phyloP scores from a whole-genome alignment of 2,797 vertebrate genomes.

The Galagoides demidoff region DNA sequence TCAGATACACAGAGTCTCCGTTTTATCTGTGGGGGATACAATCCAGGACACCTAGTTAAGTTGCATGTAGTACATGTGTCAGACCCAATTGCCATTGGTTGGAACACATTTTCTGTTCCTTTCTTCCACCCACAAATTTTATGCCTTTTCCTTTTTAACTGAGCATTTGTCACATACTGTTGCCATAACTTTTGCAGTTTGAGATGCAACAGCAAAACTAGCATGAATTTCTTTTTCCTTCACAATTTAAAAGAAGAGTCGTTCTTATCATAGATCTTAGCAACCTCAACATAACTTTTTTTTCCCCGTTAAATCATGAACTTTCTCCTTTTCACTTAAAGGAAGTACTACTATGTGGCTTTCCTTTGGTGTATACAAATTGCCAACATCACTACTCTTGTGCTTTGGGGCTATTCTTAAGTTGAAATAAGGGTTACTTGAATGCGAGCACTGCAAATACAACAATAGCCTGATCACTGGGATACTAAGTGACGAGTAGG shows the following conservation, averaged over 20 bases:
- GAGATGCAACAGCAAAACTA: not conserved
- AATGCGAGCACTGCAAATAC: not conserved
- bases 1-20: not conserved
- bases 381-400: not conserved
- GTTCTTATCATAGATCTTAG: not conserved
- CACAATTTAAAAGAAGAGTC: not conserved
- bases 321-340: not conserved
- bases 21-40: not conserved
- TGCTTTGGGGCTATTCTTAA: not conserved
- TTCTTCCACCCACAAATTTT: not conserved
- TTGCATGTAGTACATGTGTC: no score
- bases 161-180: not conserved
- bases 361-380: not conserved
- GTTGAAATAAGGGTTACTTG: not conserved
- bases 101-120: not conserved
- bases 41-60: not conserved
- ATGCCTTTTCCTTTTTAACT: not conserved
- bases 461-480: not conserved
- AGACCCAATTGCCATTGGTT: not conserved
- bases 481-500: not conserved
- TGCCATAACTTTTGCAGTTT: not conserved
- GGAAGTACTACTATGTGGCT: not conserved
- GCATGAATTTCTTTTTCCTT: not conserved
- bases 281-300: not conserved
- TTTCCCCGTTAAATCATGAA: not conserved